Base-by-base conservation (phyloP, 2,113 vertebrate species). In the Oreochromis tanganicae region DNA sequence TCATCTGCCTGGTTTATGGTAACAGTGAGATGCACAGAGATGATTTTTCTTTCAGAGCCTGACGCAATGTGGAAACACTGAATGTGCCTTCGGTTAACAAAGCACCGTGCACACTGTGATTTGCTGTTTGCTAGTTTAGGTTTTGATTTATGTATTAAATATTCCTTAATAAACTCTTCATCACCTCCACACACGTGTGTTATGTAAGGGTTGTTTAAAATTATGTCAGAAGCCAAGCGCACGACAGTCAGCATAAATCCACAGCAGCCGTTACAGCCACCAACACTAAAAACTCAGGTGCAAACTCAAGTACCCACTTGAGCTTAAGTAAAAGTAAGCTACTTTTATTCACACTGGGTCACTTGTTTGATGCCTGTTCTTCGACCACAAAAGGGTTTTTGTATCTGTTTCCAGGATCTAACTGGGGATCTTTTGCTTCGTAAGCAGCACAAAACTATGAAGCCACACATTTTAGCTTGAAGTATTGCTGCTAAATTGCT, bases 51-150 rank as follows among this genome's bases (percentile, higher is more conserved):
- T 56, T 78, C 29, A 71, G 41, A 87, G 71, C 13, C 41, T 86
- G 81, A 88, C 2, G 5, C 54, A 85, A 80, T 81, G 19, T 87
- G 82, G 46, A 92, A 87, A 88, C 46, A 78, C 34, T 86, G 61
- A 82, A 66, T 36, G 55, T 56, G 29, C 6, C 16, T 66, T n/a
- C 54, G 24, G n/a, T 82, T 54, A 21, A 4, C 54, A 71, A 81
- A 55, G 73, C 3, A 4, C 19, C 7, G 41, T 80, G 43, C 12
- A 55, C 27, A 11, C n/a, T 34, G 7, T 71, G 54, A 41, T 27
- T 81, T 16, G 12, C 52, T 34, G 19, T 34, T 78, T 13, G 27
- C 46, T n/a, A 78, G 27, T 52, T 84, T 61, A 38, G 12, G 6
- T 16, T 29, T 68, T 7, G 5, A 46, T 81, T 81, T 61, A 59